Base-by-base conservation (phyloP, 2,113 vertebrate species). In the Garra rufa region DNA sequence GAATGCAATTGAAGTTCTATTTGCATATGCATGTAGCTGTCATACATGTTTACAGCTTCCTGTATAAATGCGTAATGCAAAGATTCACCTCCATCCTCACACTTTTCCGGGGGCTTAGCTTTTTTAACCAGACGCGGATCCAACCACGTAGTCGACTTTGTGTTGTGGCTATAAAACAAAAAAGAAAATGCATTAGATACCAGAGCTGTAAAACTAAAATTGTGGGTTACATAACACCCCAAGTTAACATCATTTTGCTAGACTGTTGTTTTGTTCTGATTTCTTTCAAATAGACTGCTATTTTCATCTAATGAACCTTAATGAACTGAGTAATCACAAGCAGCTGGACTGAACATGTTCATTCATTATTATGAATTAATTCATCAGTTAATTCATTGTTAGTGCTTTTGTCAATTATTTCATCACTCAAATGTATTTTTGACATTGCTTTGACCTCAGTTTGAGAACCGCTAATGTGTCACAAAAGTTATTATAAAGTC, bases 121-220 rank as follows among this genome's bases (percentile, higher is more conserved):
- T 97, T 99, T 93, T 96, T 98, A 87, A 97, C 97, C 14, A 99
- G 97, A 14, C 98, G 96, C 3, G 98, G 98, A 90, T 99, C 98
- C 90, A 99, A 91, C 98, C 98, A 99, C 0, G 98, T 99, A 9
- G 98, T 99, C 46, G 97, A 98, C 93, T 99, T 99, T 83, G 96
- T 98, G 94, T 99, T 99, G 86, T 99, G 98, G 89, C 98, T 99
- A 87, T 26, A 88, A 83, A 92, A 92, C 85, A 78, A 84, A 46
- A 8, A 87, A 67, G 52, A 30, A 52, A 80, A 86, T 19, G 3
- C 24, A 52, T 19, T 7, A 87, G 88, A 67, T n/a, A 26, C 5
- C 10, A 38, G 21, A 61, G 3, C 7, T 50, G 73, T 3, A 5
- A 34, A 34, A 34, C 3, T 34, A 34, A 34, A 34, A 34, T 34